phyloP scores from a whole-genome alignment of 2,797 vertebrate species.

The Mormyrops boulengeri region DNA sequence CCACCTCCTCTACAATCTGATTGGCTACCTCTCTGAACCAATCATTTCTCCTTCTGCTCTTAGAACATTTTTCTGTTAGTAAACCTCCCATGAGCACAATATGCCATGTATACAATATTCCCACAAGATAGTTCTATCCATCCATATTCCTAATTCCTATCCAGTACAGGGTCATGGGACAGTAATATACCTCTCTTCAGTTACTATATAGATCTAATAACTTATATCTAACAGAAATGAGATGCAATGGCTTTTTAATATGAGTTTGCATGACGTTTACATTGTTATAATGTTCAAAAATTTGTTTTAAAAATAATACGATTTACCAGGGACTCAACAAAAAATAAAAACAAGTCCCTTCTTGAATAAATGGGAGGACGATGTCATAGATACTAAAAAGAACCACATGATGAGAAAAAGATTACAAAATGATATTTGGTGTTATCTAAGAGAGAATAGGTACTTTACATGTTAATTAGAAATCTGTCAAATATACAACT shows the following conservation, averaged over 20 bases:
- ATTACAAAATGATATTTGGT: neutral
- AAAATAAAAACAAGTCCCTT: neutral
- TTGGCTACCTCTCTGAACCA: neutral
- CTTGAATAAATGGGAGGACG: neutral
- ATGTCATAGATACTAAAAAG: neutral
- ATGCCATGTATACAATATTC: neutral
- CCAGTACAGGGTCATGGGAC: neutral
- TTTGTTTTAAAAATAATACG: neutral
- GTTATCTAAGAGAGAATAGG: neutral
- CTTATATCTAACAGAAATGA: neutral
- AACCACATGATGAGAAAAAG: neutral
- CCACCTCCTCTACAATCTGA: too few relatives aligned
- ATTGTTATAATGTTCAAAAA: neutral
- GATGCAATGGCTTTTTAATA: neutral
- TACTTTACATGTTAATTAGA: constrained; percentile 1
- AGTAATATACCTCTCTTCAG: neutral
- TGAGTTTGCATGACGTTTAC: neutral
- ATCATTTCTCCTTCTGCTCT: neutral
- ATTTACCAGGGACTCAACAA: neutral
- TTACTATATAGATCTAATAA: neutral
- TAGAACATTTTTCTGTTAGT: neutral
- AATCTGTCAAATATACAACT: neutral
- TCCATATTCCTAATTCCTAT: neutral
- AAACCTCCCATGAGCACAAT: neutral
- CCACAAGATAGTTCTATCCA: neutral